Base-by-base conservation (phyloP, 2,113 vertebrate species). In the Seriola rivoliana region DNA sequence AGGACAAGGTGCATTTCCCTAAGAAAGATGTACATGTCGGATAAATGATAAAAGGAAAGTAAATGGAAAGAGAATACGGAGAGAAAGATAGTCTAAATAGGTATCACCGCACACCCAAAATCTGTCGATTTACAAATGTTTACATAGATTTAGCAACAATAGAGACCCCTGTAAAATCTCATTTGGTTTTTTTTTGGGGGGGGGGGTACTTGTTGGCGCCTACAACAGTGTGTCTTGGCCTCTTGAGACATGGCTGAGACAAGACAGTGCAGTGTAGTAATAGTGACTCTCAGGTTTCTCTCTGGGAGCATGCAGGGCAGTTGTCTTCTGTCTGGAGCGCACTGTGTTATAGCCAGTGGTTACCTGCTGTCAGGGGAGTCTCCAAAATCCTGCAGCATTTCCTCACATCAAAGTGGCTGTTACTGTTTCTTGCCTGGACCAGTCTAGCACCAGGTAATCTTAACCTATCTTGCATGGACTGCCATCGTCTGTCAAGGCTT, bases 321-420 rank as follows among this genome's bases (percentile, higher is more conserved):
- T 80, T 72, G 46, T 85, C 75, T 78, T 70, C 46, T 77, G 69
- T 84, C 80, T 80, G 66, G 70, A 69, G 52, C 17, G 4, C 19
- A 75, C 82, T 70, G 69, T 73, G 82, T 75, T 85, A 86, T 62
- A 84, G 54, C 67, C 71, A 19, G 52, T 46, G 66, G 86, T 90
- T 46, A 57, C 88, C 84, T 86, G 87, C 93, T 91, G 89, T 84
- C 88, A 66, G 42, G 40, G 80, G 64, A 89, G 75, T 87, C 81
- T 80, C 79, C 77, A 70, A 46, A 88, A 72, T 84, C 81, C 72
- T 73, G 48, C 48, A 81, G 85, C 71, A 72, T 88, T 91, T 92
- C 88, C 87, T 87, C 68, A 89, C 90, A 91, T 93, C 86, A 89
- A 93, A 93, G 84, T 69, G 67, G 29, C 16, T 52, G 55, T 85